These are phyloP conservation scores for Lasius fuliginosus DNA, from an alignment of 2,888 invertebrate genomes.

Conservation along the genomic window DNA sequence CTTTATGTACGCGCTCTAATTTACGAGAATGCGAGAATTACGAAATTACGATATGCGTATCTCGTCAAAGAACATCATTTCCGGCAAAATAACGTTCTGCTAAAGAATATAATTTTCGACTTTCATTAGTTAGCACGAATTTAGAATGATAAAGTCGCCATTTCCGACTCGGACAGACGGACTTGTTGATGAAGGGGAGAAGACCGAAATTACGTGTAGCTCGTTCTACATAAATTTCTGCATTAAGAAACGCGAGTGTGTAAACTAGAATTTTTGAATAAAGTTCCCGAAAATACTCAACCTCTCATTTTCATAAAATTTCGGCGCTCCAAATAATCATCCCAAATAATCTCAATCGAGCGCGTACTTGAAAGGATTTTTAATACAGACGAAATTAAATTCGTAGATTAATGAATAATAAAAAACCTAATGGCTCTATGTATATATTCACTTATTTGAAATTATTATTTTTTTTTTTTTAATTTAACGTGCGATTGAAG, in stretches of 20 bases:
- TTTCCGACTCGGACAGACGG: slow-evolving; percentile 56
- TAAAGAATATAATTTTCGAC: slow-evolving; percentile 51
- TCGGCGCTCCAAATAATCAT: background rate
- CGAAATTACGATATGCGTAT: slow-evolving; percentile 3
- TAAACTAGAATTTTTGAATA: slow-evolving; percentile 57
- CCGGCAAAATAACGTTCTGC: slow-evolving; percentile 13
- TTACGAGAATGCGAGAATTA: slow-evolving; percentile 13
- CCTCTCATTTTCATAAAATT: slow-evolving; percentile 27
- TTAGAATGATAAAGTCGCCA: slow-evolving; percentile 53
- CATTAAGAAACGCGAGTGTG: slow-evolving; percentile 50
- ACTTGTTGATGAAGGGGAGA: slow-evolving; percentile 56
- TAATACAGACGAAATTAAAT: background rate
- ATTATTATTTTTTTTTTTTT: slow-evolving; percentile 22
- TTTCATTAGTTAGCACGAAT: slow-evolving; percentile 51
- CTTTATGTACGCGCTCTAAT: slow-evolving; percentile 63
- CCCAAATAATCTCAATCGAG: slow-evolving; percentile 13
- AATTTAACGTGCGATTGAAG: slow-evolving; percentile 2
- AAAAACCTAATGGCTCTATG: background rate
- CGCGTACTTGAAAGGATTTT: background rate
- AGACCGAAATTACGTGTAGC: slow-evolving; percentile 50
- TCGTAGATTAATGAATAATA: background rate
- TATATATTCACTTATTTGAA: background rate
- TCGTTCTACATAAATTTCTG: slow-evolving; percentile 49
- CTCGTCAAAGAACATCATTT: slow-evolving; percentile 32
- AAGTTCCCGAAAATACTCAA: slow-evolving; percentile 31